Base-by-base conservation (phyloP, 2,113 vertebrate genomes). In the Mesembrinibis cayennensis region DNA sequence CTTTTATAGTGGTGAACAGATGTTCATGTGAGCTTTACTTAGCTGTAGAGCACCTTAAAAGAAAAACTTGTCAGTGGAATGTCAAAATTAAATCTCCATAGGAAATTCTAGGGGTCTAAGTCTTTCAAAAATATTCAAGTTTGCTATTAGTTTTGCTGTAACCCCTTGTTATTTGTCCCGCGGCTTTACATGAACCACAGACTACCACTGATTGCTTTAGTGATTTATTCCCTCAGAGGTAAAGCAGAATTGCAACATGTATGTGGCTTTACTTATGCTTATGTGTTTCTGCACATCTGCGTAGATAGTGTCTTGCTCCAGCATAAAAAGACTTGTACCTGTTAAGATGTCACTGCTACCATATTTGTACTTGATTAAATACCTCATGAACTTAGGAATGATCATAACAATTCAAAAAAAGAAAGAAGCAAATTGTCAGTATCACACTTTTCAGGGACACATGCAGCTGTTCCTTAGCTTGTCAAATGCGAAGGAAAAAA, bases 1-100 rank as follows among this genome's bases (percentile, higher is more conserved):
- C 45, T 97, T 97, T 96, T 97, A 95, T 63, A 82, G 88, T 61
- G 42, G 45, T 72, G 83, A 98, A 94, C 96, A 98, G 97, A 98
- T 98, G 97, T 96, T 96, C 90, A 59, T 82, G 55, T 92, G 91
- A 96, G 90, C n/a, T 96, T 96, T 89, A 95, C 71, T 96, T 96
- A 97, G 78, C 36, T 88, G 52, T 86, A 82, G 84, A 97, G 82
- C 58, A 89, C 52, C 90, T 96, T 95, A 85, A 82, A 88, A 95
- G 77, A 89, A 98, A 94, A 88, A 83, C 45, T 49, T 30, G 6
- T 76, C 53, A 94, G 29, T 91, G 22, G 53, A 97, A 96, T 94
- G 86, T 95, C 93, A 97, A 95, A 93, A 94, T 82, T 95, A 91
- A 96, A 87, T 38, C 82, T 96, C 65, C n/a, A 81, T 87, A 94